These are phyloP conservation scores for Epizoanthus illoricatus DNA, from an alignment of 92 coral and sea anemone species.

Conservation along the genomic window DNA sequence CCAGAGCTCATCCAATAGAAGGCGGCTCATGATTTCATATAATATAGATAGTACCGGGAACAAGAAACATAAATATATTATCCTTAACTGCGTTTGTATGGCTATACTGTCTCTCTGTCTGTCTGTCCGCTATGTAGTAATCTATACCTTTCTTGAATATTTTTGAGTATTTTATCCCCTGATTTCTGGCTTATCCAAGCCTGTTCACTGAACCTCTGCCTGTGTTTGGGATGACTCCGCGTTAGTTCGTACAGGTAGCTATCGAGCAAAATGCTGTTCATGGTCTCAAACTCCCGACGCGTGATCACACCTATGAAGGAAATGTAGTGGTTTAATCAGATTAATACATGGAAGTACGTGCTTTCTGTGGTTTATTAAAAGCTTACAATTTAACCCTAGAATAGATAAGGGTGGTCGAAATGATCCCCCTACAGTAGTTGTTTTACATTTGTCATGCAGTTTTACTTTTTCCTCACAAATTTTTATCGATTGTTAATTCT, in stretches of 20 bases:
- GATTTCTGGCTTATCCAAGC: constrained; percentile 82
- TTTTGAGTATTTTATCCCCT: constrained; percentile 61
- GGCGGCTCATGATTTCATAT: too few species aligned
- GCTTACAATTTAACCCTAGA: neutral
- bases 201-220: constrained; percentile 95
- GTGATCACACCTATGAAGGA: constrained; percentile 72
- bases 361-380: neutral
- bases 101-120: neutral
- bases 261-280: constrained; percentile 87
- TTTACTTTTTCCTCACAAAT: too few species aligned
- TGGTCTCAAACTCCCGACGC: constrained; percentile 72
- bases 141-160: constrained; percentile 72
- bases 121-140: neutral
- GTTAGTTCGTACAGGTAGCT: constrained; percentile 87
- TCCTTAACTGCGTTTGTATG: neutral
- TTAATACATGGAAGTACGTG: neutral
- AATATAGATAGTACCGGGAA: too few species aligned
- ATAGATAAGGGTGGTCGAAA: too few species aligned
- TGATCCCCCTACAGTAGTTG: too few species aligned
- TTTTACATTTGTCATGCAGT: too few species aligned
- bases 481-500: too few species aligned
- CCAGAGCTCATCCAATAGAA: too few species aligned
- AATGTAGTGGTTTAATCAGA: neutral
- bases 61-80: too few species aligned
- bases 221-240: constrained; percentile 88